Percentiles rank a stretch among this genome's conserved stretches.
Evolutionary conservation across 2,113 vertebrate species (phyloP).

Genomic region (Siniperca chuatsi): DNA sequence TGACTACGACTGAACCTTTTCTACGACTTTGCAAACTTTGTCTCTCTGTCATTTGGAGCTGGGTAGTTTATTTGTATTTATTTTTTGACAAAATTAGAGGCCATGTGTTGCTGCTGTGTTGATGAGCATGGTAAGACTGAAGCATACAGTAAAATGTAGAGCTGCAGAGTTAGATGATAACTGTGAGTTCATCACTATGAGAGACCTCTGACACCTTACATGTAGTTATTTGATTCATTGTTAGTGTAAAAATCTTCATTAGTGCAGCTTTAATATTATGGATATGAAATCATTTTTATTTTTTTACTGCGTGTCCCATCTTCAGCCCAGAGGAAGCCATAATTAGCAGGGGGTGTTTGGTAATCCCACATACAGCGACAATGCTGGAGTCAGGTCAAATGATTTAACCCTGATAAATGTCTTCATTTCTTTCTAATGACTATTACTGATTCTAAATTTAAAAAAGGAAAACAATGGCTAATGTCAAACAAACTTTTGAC

Average conservation of each 20-base stretch:
- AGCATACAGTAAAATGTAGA: background rate
- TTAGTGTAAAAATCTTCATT: slow-evolving; percentile 1
- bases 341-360: slow-evolving; percentile 34
- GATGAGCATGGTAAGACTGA: background rate
- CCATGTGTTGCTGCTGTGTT: background rate
- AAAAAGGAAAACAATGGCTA: slow-evolving; percentile 43
- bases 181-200: background rate
- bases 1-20: no score
- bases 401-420: slow-evolving; percentile 43
- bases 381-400: slow-evolving; percentile 36
- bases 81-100: background rate
- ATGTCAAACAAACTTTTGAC: slow-evolving; percentile 3
- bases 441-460: slow-evolving; percentile 30
- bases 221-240: slow-evolving; percentile 3
- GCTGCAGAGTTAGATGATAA: background rate
- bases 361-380: slow-evolving; percentile 53
- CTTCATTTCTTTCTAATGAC: slow-evolving; percentile 39
- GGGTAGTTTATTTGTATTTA: background rate
- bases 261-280: slow-evolving; percentile 1
- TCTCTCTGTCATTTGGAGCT: background rate
- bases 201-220: background rate
- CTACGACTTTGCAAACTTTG: no score
- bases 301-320: slow-evolving; percentile 5
- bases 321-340: slow-evolving; percentile 26
- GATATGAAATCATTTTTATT: slow-evolving; percentile 24